Base-by-base conservation (phyloP, 2,113 vertebrate species). In the Tachysurus fulvidraco region DNA sequence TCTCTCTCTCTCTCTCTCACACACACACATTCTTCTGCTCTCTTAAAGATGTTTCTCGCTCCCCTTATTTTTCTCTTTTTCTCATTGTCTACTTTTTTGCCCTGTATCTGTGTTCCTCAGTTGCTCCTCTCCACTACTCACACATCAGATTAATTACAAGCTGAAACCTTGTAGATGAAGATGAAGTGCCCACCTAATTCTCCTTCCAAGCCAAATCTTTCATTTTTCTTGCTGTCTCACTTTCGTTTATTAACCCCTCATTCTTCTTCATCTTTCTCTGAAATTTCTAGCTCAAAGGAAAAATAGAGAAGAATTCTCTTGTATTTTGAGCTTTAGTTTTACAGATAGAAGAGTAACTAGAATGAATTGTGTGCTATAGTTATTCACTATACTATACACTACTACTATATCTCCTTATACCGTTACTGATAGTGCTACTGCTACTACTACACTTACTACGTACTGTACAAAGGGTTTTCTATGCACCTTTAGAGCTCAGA, bases 121-220 rank as follows among this genome's bases (percentile, higher is more conserved):
- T 79, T 85, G 88, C 71, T 64, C 65, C 59, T 81, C 52, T 41
- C 76, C 28, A 60, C 81, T 81, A 71, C 64, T 62, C 36, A 11
- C 30, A 65, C 71, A 83, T 36, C 84, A 73, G 78, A 88, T 90
- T 87, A 88, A 88, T 88, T 87, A 79, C 85, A 77, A 69, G 30
- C 65, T 52, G 83, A 65, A 59, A 36, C 19, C 57, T 13, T 67
- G 28, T 25, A 62, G 50, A 84, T 86, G 86, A 85, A 82, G 86
- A 87, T 69, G 30, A 77, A 79, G 30, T 67, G n/a, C 67, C 12
- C n/a, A 6, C 59, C 50, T 21, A 16, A 25, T 59, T 67, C 65
- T 10, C 8, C 46, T 50, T 50, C 46, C 46, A 50, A 50, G 46
- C 46, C 46, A 50, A 50, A 50, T 50, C 50, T 69, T 82, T 44